Conservation (phyloP, 92 coral and sea anemone genomes). For the Actinernus sp. region DNA sequence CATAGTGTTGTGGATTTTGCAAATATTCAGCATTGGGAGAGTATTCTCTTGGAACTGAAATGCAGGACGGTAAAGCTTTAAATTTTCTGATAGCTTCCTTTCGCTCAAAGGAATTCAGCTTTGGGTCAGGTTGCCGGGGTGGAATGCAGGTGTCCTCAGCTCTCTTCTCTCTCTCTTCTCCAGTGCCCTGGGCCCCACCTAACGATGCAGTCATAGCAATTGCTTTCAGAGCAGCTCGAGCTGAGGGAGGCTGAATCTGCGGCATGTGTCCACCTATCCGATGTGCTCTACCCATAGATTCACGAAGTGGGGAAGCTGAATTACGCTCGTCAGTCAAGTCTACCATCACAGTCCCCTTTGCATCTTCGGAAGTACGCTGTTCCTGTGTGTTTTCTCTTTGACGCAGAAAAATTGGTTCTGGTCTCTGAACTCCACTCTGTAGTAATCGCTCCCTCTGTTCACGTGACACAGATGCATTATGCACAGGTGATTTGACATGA, state of each 20-base stretch:
- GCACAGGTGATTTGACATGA: constrained; percentile 12
- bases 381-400: constrained; percentile 1
- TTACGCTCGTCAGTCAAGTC: constrained; percentile 73
- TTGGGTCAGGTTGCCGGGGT: constrained; percentile 86
- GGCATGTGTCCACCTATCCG: constrained; percentile 23
- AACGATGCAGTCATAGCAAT: constrained; percentile 62
- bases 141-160: constrained; percentile 58
- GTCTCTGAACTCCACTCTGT: constrained; percentile 19
- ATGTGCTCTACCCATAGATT: constrained; percentile 17
- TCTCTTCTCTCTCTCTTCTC: constrained; percentile 35
- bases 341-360: constrained; percentile 60
- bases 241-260: constrained; percentile 55
- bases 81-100: constrained; percentile 90
- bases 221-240: constrained; percentile 85
- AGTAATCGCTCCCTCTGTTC: constrained; percentile 14
- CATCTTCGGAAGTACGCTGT: constrained; percentile 4
- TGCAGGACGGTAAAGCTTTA: constrained; percentile 58
- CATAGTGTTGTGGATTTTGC: constrained; percentile 47
- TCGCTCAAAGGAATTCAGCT: constrained; percentile 78
- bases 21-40: constrained; percentile 65
- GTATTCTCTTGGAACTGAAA: constrained; percentile 69
- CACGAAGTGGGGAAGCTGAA: constrained; percentile 23
- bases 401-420: constrained; percentile 36
- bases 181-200: constrained; percentile 48
- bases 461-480: neutral